Conservation (phyloP, 2,113 vertebrate genomes). For the Marmota flaviventris region DNA sequence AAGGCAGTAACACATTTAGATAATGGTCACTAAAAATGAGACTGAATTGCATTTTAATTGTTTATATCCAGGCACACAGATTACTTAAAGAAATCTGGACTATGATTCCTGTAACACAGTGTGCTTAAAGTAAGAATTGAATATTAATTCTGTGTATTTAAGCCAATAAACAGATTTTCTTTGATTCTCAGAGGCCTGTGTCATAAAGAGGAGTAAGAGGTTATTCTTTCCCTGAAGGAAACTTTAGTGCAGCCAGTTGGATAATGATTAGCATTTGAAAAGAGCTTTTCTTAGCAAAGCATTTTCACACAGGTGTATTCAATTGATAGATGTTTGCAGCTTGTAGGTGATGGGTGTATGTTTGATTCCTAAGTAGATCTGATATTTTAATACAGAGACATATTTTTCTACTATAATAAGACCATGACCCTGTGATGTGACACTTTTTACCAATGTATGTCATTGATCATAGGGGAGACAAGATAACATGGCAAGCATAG, state of each 20-base stretch:
- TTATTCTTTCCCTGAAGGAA: slow-evolving; percentile 21
- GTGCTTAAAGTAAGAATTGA: slow-evolving; percentile 10
- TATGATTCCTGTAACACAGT: neutral
- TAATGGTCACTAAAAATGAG: slow-evolving; percentile 12
- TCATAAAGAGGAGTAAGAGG: neutral
- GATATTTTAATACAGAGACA: slow-evolving; percentile 28
- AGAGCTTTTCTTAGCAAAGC: slow-evolving; percentile 14
- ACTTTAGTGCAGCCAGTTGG: neutral
- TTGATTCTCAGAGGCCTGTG: neutral
- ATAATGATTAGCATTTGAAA: slow-evolving; percentile 55
- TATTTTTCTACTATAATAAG: neutral
- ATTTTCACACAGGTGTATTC: neutral
- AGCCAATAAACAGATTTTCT: neutral
- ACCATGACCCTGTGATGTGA: neutral
- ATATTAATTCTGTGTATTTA: slow-evolving; percentile 18
- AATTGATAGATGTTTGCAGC: neutral
- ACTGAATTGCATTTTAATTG: neutral
- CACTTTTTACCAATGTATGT: neutral
- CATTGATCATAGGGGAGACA: neutral
- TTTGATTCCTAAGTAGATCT: slow-evolving; percentile 44
- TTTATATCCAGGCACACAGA: neutral
- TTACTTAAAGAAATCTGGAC: neutral
- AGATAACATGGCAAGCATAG: neutral
- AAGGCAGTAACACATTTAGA: neutral
- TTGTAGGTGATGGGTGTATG: neutral